Evolutionary conservation across 2,888 invertebrate genomes (phyloP).

Genomic region (Candidula unifasciata): DNA sequence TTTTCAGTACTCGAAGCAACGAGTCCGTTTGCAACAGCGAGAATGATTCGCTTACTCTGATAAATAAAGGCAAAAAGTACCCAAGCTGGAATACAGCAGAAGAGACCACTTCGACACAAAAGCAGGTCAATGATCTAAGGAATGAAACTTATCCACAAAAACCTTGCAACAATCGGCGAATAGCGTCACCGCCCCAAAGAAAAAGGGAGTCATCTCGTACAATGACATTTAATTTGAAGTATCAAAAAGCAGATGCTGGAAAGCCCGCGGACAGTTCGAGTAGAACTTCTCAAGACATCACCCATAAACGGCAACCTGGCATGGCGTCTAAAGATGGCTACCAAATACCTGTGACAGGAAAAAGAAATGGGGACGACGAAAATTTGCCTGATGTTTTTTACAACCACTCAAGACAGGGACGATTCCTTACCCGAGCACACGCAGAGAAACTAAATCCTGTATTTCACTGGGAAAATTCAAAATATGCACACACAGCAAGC

Average conservation of each 20-base stretch:
- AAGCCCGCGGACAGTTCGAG: neutral
- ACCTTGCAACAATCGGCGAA: neutral
- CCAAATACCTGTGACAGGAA: neutral
- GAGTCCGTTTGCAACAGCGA: slow-evolving; percentile 3
- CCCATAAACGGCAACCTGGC: neutral
- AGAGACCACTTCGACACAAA: neutral
- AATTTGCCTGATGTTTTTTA: neutral
- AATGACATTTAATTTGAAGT: neutral
- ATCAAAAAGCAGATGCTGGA: slow-evolving; percentile 16
- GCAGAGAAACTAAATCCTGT: neutral
- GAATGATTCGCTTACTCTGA: neutral
- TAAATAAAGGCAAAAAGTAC: neutral
- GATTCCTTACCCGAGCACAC: neutral
- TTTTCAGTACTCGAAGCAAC: neutral
- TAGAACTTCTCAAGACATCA: slow-evolving; percentile 9
- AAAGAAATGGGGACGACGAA: neutral
- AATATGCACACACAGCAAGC: neutral
- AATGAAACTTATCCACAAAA: neutral
- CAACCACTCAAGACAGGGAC: neutral
- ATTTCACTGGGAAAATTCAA: neutral
- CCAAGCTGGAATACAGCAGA: neutral
- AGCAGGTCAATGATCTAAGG: neutral
- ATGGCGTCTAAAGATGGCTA: slow-evolving; percentile 1
- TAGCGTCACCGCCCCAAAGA: neutral
- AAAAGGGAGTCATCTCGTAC: neutral